Base-by-base conservation (phyloP, 1,140 invertebrate genomes). In the Neodiprion pinetum region DNA sequence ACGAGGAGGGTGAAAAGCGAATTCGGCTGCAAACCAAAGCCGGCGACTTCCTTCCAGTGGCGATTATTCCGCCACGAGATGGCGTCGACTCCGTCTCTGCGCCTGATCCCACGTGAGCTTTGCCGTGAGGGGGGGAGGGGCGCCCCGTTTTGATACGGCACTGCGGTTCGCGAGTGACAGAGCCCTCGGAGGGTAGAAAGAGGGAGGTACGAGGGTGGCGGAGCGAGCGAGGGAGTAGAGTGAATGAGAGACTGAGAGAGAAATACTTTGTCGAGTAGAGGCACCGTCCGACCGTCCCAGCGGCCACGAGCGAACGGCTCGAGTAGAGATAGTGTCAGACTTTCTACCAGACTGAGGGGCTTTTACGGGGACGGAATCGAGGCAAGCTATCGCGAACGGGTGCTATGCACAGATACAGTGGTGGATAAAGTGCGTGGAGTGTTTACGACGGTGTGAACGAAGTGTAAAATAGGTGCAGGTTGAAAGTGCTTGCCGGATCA, bases 241-340 rank as follows among this genome's bases (percentile, higher is more conserved):
- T 70, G 67, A 72, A 67, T 76, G 72, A 74, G 73, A 69, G 78
- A 73, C 75, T 67, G 78, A 74, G 76, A 75, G 71, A 75, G 80
- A 75, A 78, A 79, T 23, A 28, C 72, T 17, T 23, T 67, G 72
- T 21, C 66, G 49, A 70, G 23, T 48, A 5, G 68, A 28, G 72
- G 23, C 21, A 68, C 23, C 17, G 72, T 67, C n/a, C 53, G 17
- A 61, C 72, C 21, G 72, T 21, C n/a, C 53, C 61, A 69, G 49
- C 28, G 28, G 14, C 21, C 23, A 48, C 23, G 14, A 75, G 21
- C 53, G n/a, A 61, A 61, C 53, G 53, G 53, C 53, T 61, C 53
- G 53, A 61, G 53, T 61, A 61, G 53, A 61, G 53, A 61, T 61
- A 61, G 53, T 61, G 53, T 12, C n/a, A 17, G n/a, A 17, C 11